These are phyloP conservation scores for Keiferia lycopersicella DNA, from an alignment of 2,888 invertebrate genomes.

Conservation along the genomic window DNA sequence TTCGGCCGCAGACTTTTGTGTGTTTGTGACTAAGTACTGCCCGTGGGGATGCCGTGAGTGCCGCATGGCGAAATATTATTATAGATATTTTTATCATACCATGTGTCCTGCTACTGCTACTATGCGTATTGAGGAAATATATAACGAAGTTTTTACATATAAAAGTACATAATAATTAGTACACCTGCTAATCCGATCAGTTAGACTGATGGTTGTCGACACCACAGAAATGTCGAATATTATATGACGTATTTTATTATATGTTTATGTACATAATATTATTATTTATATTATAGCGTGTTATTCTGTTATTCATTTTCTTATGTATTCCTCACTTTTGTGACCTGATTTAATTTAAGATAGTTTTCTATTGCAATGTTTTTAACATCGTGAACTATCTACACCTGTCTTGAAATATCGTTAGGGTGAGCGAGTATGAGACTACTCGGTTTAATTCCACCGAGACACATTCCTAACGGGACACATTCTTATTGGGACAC, in stretches of 20 bases:
- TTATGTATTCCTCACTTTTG: conserved; percentile 73
- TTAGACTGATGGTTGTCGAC: conserved; percentile 34
- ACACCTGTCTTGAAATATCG: conserved; percentile 39
- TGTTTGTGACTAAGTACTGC: conserved; percentile 34
- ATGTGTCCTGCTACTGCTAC: conserved; percentile 56
- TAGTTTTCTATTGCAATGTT: conserved; percentile 63
- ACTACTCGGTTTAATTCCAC: no score
- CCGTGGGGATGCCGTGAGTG: conserved; percentile 39
- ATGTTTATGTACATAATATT: conserved; percentile 55
- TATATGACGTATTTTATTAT: conserved; percentile 44
- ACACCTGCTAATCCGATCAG: conserved; percentile 37
- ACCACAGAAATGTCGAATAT: conserved; percentile 23
- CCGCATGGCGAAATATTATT: conserved; percentile 50
- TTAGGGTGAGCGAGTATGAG: conserved; percentile 48
- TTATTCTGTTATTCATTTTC: conserved; percentile 39
- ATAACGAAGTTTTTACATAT: conserved; percentile 36
- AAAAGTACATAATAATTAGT: conserved; percentile 35
- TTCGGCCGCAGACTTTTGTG: conserved; percentile 37
- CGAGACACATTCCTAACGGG: no score
- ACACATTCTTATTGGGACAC: no score
- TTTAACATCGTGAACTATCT: conserved; percentile 55
- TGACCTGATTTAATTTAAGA: conserved; percentile 81
- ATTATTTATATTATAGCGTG: conserved; percentile 36
- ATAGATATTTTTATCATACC: conserved; percentile 57
- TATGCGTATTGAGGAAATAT: conserved; percentile 39